Evolutionary conservation across 2,797 vertebrate genomes (phyloP).

Genomic region (Podarcis siculus): DNA sequence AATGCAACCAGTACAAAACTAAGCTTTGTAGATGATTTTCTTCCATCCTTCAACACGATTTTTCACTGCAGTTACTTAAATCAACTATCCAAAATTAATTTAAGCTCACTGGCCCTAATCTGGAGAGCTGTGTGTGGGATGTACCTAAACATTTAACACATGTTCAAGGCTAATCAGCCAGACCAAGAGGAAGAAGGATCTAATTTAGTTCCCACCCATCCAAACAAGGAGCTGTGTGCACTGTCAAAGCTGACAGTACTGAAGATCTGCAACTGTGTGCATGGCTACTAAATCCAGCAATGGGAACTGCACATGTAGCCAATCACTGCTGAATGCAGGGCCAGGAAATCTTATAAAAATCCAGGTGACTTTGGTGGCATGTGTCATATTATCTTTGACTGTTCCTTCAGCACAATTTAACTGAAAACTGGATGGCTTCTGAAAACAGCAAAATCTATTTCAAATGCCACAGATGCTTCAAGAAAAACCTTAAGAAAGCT

Average conservation of each 20-base stretch:
- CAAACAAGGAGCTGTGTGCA: neutral
- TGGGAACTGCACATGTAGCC: neutral
- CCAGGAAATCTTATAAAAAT: neutral
- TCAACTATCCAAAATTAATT: neutral
- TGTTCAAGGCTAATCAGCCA: neutral
- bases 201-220: neutral
- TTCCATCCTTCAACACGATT: neutral
- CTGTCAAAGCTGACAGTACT: neutral
- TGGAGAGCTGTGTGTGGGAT: neutral
- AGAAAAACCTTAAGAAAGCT: neutral
- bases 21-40: neutral
- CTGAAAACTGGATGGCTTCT: neutral
- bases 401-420: neutral
- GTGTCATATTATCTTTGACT: neutral
- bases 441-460: neutral
- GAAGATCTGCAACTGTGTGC: neutral
- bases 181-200: neutral
- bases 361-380: neutral
- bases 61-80: neutral
- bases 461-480: neutral
- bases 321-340: neutral
- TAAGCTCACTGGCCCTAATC: neutral
- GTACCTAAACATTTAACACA: neutral
- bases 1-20: neutral
- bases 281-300: neutral